Percentiles rank a stretch among this genome's conserved stretches.
phyloP scores from a whole-genome alignment of 2,888 invertebrate genomes.

The Xestia rhomboidea region DNA sequence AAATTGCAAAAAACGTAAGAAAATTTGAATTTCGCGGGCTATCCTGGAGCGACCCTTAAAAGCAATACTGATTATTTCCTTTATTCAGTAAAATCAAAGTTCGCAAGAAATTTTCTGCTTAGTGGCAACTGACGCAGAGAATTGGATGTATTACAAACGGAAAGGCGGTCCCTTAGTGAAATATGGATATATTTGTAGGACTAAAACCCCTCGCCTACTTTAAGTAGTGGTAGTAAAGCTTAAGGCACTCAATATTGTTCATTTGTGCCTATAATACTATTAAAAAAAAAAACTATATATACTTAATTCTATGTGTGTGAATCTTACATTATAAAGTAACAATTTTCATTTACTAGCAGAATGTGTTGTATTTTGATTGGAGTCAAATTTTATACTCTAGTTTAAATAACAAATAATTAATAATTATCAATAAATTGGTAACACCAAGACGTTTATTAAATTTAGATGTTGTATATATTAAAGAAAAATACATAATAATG shows the following conservation, averaged over 20 bases:
- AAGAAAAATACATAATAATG: conserved; percentile 67
- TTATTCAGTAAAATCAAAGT: background rate
- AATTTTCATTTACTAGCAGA: conserved; percentile 77
- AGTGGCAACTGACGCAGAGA: background rate
- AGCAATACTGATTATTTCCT: background rate
- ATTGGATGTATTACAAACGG: conserved; percentile 41
- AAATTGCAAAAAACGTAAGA: no score
- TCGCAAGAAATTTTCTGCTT: background rate
- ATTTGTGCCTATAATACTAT: conserved; percentile 87
- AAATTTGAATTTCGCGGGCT: no score
- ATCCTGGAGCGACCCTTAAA: background rate
- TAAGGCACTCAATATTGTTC: conserved; percentile 83
- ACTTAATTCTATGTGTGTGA: conserved; percentile 75
- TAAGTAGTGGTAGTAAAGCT: conserved; percentile 83
- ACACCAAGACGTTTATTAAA: conserved; percentile 85
- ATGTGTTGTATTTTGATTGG: conserved; percentile 80
- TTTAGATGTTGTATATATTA: conserved; percentile 80
- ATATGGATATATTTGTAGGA: conserved; percentile 80
- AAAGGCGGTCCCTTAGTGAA: conserved; percentile 54
- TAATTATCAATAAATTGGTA: conserved; percentile 81
- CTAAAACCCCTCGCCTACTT: conserved; percentile 86
- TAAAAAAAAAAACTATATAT: conserved; percentile 71
- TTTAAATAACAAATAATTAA: conserved; percentile 73
- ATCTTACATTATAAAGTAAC: conserved; percentile 69
- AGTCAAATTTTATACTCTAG: conserved; percentile 86